phyloP scores from a whole-genome alignment of 2,113 vertebrate species.

The Limanda limanda region DNA sequence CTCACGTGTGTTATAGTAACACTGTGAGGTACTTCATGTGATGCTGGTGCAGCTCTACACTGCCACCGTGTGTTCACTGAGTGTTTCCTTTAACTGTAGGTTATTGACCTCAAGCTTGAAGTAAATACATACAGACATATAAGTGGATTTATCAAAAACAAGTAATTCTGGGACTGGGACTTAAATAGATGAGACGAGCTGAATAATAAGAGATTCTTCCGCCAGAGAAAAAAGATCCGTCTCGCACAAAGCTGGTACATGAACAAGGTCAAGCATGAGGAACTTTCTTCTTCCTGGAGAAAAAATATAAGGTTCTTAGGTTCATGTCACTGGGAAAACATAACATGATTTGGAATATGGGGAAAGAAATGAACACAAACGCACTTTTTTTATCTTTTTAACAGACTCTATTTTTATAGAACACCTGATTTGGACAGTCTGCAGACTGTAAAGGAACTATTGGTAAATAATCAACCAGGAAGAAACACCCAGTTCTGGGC shows the following conservation, averaged over 20 bases:
- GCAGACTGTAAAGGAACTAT: conserved; percentile 12
- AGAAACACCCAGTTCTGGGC: conserved; percentile 15
- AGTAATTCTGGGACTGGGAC: no score
- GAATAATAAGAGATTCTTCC: no score
- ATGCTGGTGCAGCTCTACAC: conserved; percentile 21
- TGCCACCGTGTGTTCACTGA: conserved; percentile 60
- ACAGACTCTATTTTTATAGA: no score
- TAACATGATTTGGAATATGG: neutral
- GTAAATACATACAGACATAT: no score
- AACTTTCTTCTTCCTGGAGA: neutral
- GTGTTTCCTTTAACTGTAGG: no score
- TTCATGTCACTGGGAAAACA: neutral
- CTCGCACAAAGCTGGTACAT: conserved; percentile 1
- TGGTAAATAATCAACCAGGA: conserved; percentile 64
- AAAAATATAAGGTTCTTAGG: neutral
- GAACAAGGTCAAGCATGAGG: neutral
- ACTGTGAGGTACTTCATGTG: neutral
- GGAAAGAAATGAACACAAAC: no score
- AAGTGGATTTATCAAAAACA: no score
- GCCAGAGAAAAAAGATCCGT: no score
- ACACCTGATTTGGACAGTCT: conserved; percentile 7
- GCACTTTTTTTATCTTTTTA: no score
- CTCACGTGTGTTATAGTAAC: neutral
- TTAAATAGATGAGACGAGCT: no score
- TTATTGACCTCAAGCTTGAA: no score